phyloP scores from a whole-genome alignment of 1,140 invertebrate species.

The Neodiprion lecontei region DNA sequence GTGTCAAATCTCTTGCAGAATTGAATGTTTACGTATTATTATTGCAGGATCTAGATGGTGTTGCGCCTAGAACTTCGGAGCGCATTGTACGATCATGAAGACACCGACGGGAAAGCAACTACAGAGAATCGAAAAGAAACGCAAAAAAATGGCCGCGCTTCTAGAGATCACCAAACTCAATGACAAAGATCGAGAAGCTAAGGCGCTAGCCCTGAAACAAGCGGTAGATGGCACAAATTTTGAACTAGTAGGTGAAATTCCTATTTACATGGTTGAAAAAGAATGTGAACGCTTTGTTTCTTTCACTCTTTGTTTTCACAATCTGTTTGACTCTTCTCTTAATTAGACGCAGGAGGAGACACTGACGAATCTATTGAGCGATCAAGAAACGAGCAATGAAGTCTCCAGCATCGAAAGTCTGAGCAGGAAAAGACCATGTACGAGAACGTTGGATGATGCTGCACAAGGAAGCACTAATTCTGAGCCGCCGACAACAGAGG shows the following conservation, averaged over 20 bases:
- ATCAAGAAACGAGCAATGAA: neutral
- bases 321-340: neutral
- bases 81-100: slow-evolving; percentile 37
- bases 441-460: slow-evolving; percentile 18
- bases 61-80: neutral
- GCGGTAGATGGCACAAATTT: slow-evolving; percentile 22
- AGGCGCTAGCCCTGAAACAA: slow-evolving; percentile 32
- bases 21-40: neutral
- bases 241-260: neutral
- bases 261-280: neutral
- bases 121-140: slow-evolving; percentile 67
- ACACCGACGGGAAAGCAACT: slow-evolving; percentile 55
- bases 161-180: slow-evolving; percentile 68
- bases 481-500: slow-evolving; percentile 1
- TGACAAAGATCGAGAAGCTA: slow-evolving; percentile 61
- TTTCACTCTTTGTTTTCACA: neutral
- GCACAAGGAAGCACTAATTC: neutral
- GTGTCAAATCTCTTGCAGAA: neutral
- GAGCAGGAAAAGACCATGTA: slow-evolving; percentile 35
- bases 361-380: neutral
- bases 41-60: neutral
- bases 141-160: slow-evolving; percentile 69
- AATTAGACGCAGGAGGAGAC: neutral
- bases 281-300: neutral
- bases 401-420: neutral